Evolutionary conservation across 2,888 invertebrate genomes (phyloP).

Genomic region (Sepiola atlantica): DNA sequence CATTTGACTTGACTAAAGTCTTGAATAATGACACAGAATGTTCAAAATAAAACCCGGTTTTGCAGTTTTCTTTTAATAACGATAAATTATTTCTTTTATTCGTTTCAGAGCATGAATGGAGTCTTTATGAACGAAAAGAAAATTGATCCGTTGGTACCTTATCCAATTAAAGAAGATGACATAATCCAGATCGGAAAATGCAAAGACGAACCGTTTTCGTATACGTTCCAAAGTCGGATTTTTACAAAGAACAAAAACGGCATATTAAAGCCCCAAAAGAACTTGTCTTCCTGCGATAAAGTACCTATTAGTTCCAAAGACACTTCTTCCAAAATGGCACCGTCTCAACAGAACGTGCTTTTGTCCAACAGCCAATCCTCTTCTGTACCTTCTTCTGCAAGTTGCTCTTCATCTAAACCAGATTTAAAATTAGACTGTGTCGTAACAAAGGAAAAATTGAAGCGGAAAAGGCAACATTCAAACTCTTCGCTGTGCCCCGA

Average conservation of each 20-base stretch:
- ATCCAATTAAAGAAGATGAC: constrained; percentile 64
- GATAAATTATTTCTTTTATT: background rate
- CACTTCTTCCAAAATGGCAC: background rate
- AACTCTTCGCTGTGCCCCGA: background rate
- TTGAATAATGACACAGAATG: too few relatives aligned
- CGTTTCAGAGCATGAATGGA: constrained; percentile 68
- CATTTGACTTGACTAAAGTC: too few relatives aligned
- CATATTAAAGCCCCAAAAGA: constrained; percentile 46
- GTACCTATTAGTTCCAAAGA: background rate
- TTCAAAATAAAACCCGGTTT: too few relatives aligned
- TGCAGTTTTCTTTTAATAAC: background rate
- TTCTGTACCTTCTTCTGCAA: background rate
- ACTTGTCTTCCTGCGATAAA: background rate
- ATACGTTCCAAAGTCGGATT: constrained; percentile 56
- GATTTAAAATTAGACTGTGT: background rate
- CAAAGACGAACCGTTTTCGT: constrained; percentile 60
- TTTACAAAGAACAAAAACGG: constrained; percentile 48
- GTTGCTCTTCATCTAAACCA: background rate
- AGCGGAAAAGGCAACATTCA: background rate
- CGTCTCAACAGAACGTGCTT: background rate
- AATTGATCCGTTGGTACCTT: constrained; percentile 55
- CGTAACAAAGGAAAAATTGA: background rate
- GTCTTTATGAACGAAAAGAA: constrained; percentile 65
- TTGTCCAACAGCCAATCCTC: background rate
- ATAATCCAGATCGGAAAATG: constrained; percentile 64